Evolutionary conservation across 2,888 invertebrate species (phyloP).

Genomic region (Bedellia somnulentella): DNA sequence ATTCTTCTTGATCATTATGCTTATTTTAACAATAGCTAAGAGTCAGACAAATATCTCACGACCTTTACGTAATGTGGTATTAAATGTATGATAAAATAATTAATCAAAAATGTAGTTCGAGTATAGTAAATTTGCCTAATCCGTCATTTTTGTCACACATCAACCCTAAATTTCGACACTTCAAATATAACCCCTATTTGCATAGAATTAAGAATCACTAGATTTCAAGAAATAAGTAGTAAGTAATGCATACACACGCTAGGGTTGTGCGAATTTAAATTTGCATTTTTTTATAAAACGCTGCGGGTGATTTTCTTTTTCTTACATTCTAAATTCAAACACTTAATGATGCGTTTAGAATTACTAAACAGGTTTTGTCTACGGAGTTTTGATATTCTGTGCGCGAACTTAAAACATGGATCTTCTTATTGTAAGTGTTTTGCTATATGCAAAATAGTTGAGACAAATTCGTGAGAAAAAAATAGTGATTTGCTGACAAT

Average conservation of each 20-base stretch:
- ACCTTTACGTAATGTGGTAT: too few relatives aligned
- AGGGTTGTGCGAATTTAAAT: constrained; percentile 22
- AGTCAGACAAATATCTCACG: too few relatives aligned
- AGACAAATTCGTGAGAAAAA: constrained; percentile 31
- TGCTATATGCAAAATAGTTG: constrained; percentile 27
- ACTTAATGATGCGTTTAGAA: constrained; percentile 48
- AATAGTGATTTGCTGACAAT: too few relatives aligned
- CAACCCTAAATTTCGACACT: neutral
- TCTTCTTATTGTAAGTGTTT: constrained; percentile 18
- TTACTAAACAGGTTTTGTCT: constrained; percentile 53
- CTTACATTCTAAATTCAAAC: constrained; percentile 16
- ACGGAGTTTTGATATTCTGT: constrained; percentile 20
- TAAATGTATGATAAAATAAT: constrained; percentile 31
- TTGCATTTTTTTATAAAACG: constrained; percentile 29
- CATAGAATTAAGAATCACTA: too few relatives aligned
- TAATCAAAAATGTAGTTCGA: constrained; percentile 24
- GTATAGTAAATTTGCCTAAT: constrained; percentile 30
- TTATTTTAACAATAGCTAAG: too few relatives aligned
- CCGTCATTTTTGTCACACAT: constrained; percentile 18
- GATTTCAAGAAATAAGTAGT: too few relatives aligned
- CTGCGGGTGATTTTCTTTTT: constrained; percentile 30
- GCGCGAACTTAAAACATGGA: constrained; percentile 32
- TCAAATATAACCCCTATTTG: too few relatives aligned
- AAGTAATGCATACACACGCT: too few relatives aligned
- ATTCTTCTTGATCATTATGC: too few relatives aligned